These are phyloP conservation scores for Onchidella celtica DNA, from an alignment of 2,888 invertebrate species.

Conservation along the genomic window DNA sequence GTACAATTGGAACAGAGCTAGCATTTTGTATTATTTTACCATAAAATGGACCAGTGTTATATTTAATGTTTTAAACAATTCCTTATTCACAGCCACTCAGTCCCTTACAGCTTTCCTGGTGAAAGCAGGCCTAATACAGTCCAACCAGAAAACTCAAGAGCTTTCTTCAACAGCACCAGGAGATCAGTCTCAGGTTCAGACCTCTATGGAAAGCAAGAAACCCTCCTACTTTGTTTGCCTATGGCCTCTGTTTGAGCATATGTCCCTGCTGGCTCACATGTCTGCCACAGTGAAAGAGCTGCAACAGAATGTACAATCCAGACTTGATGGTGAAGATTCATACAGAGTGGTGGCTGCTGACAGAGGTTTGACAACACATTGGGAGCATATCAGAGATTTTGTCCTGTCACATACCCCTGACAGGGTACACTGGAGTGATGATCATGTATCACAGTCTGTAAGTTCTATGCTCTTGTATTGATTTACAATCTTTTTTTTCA, in stretches of 20 bases:
- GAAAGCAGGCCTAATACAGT: neutral
- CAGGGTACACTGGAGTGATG: neutral
- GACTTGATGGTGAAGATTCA: neutral
- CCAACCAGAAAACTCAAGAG: too few relatives aligned
- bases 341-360: neutral
- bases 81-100: neutral
- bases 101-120: neutral
- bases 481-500: too few relatives aligned
- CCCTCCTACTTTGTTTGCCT: constrained; percentile 49
- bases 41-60: too few relatives aligned
- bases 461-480: too few relatives aligned
- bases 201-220: too few relatives aligned
- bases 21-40: too few relatives aligned
- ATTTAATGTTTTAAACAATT: too few relatives aligned
- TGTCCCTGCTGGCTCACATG: constrained; percentile 54
- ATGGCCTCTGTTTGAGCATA: constrained; percentile 70
- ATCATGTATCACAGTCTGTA: neutral
- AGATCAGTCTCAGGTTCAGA: too few relatives aligned
- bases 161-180: neutral
- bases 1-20: too few relatives aligned
- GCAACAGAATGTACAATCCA: neutral
- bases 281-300: constrained; percentile 19
- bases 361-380: neutral
- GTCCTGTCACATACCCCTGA: constrained; percentile 10
- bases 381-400: constrained; percentile 18